These are phyloP conservation scores for Octodon degus DNA, from an alignment of 2,113 vertebrate genomes.

Conservation along the genomic window DNA sequence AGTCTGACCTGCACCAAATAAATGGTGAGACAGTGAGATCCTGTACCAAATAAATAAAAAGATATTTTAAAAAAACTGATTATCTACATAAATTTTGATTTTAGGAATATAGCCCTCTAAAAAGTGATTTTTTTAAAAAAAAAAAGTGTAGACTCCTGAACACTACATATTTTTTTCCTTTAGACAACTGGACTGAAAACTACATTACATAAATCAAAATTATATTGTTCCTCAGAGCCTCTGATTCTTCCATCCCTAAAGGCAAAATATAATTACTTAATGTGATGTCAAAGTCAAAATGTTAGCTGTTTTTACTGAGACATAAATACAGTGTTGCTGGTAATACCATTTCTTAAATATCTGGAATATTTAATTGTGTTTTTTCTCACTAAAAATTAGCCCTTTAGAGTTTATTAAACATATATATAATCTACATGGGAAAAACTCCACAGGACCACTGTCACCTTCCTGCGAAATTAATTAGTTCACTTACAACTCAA, in stretches of 20 bases:
- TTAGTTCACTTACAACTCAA: slow-evolving; percentile 41
- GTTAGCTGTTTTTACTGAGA: background rate
- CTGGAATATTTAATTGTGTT: slow-evolving; percentile 7
- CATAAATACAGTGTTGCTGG: background rate
- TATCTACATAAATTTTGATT: background rate
- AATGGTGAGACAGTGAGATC: too few relatives aligned
- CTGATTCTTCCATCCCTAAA: slow-evolving; percentile 12
- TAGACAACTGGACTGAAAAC: background rate
- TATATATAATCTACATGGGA: background rate
- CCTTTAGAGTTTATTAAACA: slow-evolving; percentile 27
- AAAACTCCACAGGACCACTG: background rate
- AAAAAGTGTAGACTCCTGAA: background rate
- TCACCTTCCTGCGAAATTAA: slow-evolving; percentile 49
- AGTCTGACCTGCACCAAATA: too few relatives aligned
- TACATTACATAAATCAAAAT: background rate
- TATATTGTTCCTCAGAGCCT: background rate
- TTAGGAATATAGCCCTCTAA: background rate
- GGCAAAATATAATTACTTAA: slow-evolving; percentile 1
- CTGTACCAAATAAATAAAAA: too few relatives aligned
- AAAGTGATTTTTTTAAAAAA: background rate
- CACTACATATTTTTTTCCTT: background rate
- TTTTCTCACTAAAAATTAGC: background rate
- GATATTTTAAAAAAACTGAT: background rate
- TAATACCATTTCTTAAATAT: background rate
- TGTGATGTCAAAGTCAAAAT: slow-evolving; percentile 9